Conservation (phyloP, 64 coral and sea anemone genomes). For the Montipora capricornis region DNA sequence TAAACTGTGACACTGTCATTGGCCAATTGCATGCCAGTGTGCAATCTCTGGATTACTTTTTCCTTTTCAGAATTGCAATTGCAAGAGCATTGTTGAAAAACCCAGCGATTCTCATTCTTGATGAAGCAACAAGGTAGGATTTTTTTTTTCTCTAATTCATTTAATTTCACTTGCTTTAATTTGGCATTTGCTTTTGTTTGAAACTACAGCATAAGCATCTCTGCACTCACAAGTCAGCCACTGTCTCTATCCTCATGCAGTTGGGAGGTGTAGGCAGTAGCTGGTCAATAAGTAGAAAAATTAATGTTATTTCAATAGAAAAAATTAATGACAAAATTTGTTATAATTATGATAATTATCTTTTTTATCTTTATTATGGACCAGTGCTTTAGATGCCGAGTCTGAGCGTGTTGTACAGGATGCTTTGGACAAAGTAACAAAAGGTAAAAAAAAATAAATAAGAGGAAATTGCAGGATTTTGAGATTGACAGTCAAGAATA, state of each 20-base stretch:
- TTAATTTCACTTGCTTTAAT: no score
- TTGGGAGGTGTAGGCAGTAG: no score
- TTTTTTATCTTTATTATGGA: neutral
- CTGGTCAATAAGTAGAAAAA: no score
- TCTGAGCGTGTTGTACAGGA: slow-evolving; percentile 97
- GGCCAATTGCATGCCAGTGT: neutral
- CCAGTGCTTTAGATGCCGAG: slow-evolving; percentile 97
- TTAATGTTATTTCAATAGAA: no score
- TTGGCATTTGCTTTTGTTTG: no score
- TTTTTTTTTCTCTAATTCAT: neutral
- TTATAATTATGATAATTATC: neutral
- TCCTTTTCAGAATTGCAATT: slow-evolving; percentile 83
- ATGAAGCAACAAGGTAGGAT: slow-evolving; percentile 97
- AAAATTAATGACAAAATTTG: neutral
- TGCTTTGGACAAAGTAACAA: slow-evolving; percentile 90
- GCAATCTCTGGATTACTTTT: neutral
- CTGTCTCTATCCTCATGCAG: no score
- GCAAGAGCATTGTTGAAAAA: slow-evolving; percentile 94
- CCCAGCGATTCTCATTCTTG: slow-evolving; percentile 94
- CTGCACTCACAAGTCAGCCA: no score
- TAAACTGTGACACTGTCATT: no score
- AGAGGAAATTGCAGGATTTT: neutral
- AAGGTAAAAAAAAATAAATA: slow-evolving; percentile 40
- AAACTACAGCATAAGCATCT: no score
- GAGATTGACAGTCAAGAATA: neutral